A percentile compares a stretch with the other conserved stretches of the same genome.
Conservation (phyloP, 2,113 vertebrate species). For the Oncorhynchus clarkii region DNA sequence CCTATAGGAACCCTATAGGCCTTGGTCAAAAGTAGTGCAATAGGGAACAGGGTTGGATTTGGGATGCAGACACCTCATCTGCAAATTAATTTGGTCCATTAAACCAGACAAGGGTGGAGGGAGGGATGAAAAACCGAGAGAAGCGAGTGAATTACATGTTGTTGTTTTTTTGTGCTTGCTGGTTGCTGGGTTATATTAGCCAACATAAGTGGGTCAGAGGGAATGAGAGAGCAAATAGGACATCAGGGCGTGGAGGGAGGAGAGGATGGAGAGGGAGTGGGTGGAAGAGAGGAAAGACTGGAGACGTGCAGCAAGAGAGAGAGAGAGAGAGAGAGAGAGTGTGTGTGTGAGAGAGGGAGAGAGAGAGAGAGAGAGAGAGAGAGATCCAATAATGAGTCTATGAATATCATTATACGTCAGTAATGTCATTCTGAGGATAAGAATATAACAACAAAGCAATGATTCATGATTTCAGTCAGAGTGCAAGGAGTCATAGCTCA, state of each 20-base stretch:
- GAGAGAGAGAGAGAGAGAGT: no score
- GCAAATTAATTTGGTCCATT: slow-evolving; percentile 58
- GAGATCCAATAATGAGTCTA: neutral
- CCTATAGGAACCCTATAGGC: no score
- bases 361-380: neutral
- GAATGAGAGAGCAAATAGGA: neutral
- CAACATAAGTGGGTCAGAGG: neutral
- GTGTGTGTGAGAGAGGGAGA: no score
- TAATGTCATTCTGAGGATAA: no score
- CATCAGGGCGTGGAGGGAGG: neutral
- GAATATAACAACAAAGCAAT: no score
- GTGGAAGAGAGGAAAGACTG: no score
- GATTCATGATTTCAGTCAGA: no score
- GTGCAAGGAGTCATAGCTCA: no score
- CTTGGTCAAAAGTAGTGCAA: no score
- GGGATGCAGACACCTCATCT: slow-evolving; percentile 38
- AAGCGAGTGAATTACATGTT: slow-evolving; percentile 37
- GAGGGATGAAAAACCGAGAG: slow-evolving; percentile 19
- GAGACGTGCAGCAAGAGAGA: no score
- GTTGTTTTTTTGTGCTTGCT: neutral
- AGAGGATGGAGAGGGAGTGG: no score
- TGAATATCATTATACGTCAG: neutral
- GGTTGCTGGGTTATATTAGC: neutral
- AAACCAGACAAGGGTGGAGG: slow-evolving; percentile 46
- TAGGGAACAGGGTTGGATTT: no score